A percentile compares a stretch with the other conserved stretches of the same genome.
These are phyloP conservation scores for Phasianus colchicus DNA, from an alignment of 2,113 vertebrate species.

Conservation along the genomic window DNA sequence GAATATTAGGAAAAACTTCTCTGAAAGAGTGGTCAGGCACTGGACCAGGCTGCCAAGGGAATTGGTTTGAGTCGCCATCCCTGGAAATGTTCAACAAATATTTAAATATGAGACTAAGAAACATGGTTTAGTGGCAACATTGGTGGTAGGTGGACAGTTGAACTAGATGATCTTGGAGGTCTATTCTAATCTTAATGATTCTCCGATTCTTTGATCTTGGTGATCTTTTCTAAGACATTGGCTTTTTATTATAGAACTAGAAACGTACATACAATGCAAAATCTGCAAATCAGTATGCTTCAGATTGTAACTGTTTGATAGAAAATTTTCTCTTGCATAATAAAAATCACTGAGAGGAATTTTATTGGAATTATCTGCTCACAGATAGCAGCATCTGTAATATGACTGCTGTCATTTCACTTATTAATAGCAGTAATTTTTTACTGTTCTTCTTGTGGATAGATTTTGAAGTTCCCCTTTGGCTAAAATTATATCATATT, in stretches of 20 bases:
- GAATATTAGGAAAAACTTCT: no score
- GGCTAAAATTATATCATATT: not conserved
- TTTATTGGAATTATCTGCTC: not conserved
- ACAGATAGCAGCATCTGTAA: not conserved
- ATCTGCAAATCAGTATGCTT: not conserved
- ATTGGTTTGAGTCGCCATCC: no score
- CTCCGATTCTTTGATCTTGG: not conserved
- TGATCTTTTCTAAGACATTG: not conserved
- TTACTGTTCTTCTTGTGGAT: not conserved
- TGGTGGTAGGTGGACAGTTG: no score
- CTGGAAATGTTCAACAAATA: no score
- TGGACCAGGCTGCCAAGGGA: no score
- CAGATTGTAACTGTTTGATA: not conserved
- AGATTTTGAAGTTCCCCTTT: not conserved
- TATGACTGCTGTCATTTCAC: not conserved
- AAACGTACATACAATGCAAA: not conserved
- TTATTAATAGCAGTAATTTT: not conserved
- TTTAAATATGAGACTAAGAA: no score
- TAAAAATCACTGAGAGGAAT: not conserved
- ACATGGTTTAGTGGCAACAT: no score
- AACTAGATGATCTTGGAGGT: no score
- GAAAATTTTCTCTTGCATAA: not conserved
- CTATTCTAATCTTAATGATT: no score
- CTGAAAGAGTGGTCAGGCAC: no score
- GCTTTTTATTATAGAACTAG: not conserved